A percentile compares a stretch with the other conserved stretches of the same genome.
These are phyloP conservation scores for Novumbra hubbsi DNA, from an alignment of 2,797 vertebrate genomes.

Conservation along the genomic window DNA sequence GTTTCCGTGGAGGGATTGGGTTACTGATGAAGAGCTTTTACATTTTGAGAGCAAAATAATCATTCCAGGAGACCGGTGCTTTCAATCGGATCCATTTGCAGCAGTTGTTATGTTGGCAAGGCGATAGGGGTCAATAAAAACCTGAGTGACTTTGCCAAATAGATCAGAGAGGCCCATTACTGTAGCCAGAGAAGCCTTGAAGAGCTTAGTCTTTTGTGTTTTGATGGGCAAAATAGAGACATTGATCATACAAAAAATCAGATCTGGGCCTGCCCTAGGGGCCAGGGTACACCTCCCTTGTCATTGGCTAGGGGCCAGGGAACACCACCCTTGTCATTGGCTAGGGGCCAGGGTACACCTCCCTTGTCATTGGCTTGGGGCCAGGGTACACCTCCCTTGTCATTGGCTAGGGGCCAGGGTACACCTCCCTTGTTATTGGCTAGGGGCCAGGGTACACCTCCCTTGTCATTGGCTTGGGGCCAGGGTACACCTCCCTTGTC, in stretches of 20 bases:
- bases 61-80: conserved; percentile 17
- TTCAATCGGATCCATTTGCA: conserved; percentile 19
- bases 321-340: background rate
- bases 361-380: no score
- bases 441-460: no score
- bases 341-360: background rate
- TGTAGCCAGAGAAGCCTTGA: conserved; percentile 24
- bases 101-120: conserved; percentile 15
- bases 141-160: conserved; percentile 36
- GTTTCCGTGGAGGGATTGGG: conserved; percentile 26
- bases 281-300: no score
- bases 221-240: conserved; percentile 35
- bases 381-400: no score
- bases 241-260: conserved; percentile 49
- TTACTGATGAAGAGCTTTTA: conserved; percentile 28
- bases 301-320: background rate
- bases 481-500: no score
- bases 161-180: conserved; percentile 47
- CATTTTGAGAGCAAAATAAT: conserved; percentile 36
- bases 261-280: conserved; percentile 19
- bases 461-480: no score
- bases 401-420: no score
- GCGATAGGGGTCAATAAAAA: conserved; percentile 25
- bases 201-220: conserved; percentile 53
- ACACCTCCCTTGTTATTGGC: no score